Evolutionary conservation across 2,797 vertebrate species (phyloP).

Genomic region (Sebastolobus alascanus): DNA sequence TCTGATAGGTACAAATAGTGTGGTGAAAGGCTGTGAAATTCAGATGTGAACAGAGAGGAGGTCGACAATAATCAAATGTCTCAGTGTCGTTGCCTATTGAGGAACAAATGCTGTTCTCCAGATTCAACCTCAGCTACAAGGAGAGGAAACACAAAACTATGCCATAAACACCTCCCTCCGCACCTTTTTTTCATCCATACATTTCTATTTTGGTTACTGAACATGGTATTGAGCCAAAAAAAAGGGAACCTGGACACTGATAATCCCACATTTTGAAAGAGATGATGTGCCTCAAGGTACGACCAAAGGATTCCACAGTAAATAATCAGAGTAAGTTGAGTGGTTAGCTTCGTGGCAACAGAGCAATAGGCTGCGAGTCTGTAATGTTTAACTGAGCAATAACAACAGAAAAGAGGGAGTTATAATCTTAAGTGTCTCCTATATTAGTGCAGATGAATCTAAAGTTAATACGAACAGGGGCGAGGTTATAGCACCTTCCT

Average conservation of each 20-base stretch:
- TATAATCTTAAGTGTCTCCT: constrained; percentile 72
- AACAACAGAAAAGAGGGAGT: constrained; percentile 70
- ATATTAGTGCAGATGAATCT: constrained; percentile 70
- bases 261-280: constrained; percentile 22
- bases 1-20: constrained; percentile 34
- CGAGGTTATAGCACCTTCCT: constrained; percentile 77
- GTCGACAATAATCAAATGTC: constrained; percentile 44
- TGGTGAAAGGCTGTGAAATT: constrained; percentile 31
- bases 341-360: constrained; percentile 27
- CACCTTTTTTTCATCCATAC: not conserved
- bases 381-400: constrained; percentile 66
- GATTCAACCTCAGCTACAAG: constrained; percentile 23
- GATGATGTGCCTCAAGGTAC: constrained; percentile 26
- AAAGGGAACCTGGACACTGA: constrained; percentile 3
- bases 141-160: constrained; percentile 6
- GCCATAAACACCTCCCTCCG: not conserved
- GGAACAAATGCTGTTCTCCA: constrained; percentile 35
- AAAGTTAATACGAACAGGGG: constrained; percentile 77
- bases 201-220: constrained; percentile 17
- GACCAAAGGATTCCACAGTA: constrained; percentile 34
- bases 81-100: constrained; percentile 20
- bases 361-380: constrained; percentile 42
- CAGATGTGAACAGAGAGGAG: constrained; percentile 42
- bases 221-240: not conserved
- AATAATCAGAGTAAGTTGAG: constrained; percentile 36